Evolutionary conservation across 2,888 invertebrate species (phyloP).

Genomic region (Lysandra coridon): DNA sequence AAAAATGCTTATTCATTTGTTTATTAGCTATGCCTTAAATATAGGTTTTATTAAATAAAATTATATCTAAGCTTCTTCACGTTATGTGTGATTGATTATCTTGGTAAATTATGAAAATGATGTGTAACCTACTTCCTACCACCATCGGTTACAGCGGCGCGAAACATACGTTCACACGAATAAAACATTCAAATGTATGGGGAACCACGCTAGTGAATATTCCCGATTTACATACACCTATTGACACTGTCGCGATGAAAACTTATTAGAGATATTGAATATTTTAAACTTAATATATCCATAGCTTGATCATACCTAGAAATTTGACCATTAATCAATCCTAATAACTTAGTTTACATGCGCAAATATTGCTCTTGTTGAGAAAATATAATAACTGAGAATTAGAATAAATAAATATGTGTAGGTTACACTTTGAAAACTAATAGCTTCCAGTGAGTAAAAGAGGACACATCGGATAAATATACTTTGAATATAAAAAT

Average conservation of each 20-base stretch:
- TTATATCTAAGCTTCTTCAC: too few species aligned
- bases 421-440: too few species aligned
- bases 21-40: neutral
- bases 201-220: constrained; percentile 34
- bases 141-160: constrained; percentile 35
- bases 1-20: neutral
- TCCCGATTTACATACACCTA: constrained; percentile 34
- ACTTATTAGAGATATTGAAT: constrained; percentile 1
- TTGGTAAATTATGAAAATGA: too few species aligned
- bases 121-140: constrained; percentile 4
- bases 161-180: constrained; percentile 36
- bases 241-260: constrained; percentile 21
- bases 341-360: too few species aligned
- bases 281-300: neutral
- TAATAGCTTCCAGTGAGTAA: too few species aligned
- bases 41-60: too few species aligned
- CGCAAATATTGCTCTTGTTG: too few species aligned
- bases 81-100: too few species aligned
- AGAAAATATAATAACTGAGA: too few species aligned
- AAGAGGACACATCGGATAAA: neutral
- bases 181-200: constrained; percentile 44
- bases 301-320: too few species aligned
- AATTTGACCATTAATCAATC: too few species aligned
- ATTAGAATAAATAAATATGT: too few species aligned
- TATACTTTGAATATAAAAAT: neutral